Conservation (phyloP, 2,797 vertebrate genomes). For the Lacerta viridis region DNA sequence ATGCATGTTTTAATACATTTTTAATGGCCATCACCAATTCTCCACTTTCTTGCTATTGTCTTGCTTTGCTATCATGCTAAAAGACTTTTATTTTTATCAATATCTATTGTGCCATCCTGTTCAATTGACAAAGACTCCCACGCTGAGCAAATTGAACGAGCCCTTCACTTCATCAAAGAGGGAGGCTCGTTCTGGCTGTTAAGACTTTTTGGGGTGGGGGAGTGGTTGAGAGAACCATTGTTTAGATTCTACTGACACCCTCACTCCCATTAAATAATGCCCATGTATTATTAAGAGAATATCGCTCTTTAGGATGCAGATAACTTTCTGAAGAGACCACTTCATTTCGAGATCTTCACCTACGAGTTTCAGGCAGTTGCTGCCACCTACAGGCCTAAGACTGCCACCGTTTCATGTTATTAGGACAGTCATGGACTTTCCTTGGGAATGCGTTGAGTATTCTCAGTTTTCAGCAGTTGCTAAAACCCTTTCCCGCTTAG, state of each 20-base stretch:
- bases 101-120: slow-evolving; percentile 75
- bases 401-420: not conserved
- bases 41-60: slow-evolving; percentile 76
- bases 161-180: slow-evolving; percentile 76
- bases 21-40: slow-evolving; percentile 76
- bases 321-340: slow-evolving; percentile 68
- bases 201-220: slow-evolving; percentile 42
- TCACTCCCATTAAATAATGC: slow-evolving; percentile 77
- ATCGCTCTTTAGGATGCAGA: slow-evolving; percentile 63
- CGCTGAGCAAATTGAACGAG: slow-evolving; percentile 74
- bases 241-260: slow-evolving; percentile 72
- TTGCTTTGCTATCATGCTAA: slow-evolving; percentile 77
- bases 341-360: not conserved
- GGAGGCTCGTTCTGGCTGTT: slow-evolving; percentile 64
- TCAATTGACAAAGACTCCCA: slow-evolving; percentile 79
- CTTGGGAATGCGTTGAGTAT: not conserved
- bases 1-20: slow-evolving; percentile 79
- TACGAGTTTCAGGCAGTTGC: slow-evolving; percentile 65
- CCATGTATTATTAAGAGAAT: slow-evolving; percentile 75
- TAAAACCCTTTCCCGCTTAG: not conserved
- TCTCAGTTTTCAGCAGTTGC: not conserved
- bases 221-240: slow-evolving; percentile 59
- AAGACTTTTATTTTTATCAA: slow-evolving; percentile 80
- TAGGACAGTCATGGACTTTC: not conserved
- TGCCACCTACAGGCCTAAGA: slow-evolving; percentile 75